Base-by-base conservation (phyloP, 2,113 vertebrate genomes). In the Opisthocomus hoazin region DNA sequence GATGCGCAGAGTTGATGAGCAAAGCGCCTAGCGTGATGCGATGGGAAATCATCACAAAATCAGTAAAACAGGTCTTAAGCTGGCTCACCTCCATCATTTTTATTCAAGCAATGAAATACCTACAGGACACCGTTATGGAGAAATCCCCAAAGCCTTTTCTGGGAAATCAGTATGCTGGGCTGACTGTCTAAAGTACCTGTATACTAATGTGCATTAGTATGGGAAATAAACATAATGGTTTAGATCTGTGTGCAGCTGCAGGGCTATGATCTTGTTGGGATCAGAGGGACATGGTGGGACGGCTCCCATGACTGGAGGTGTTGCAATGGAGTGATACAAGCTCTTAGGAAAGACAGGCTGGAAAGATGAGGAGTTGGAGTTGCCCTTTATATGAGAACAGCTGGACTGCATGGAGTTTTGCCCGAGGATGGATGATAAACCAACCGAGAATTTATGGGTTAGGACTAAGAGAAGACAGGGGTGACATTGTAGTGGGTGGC, bases 21-120 rank as follows among this genome's bases (percentile, higher is more conserved):
- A 78, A 83, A 24, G 15, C 30, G 36, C 29, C 6, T n/a, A 29
- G 23, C n/a, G 4, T 22, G 27, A 26, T 48, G 9, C 54, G n/a
- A 63, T 22, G 22, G 10, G 13, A 57, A 57, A 20, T 14, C 23
- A 74, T n/a, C 27, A 51, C 16, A 87, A 68, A 74, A 58, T 75
- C 20, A 79, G 8, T 5, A 48, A 48, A 60, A 58, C 10, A 17
- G 6, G 12, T 13, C 26, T 79, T 63, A 50, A 39, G 26, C 0
- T 0, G 14, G 6, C 9, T 75, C 3, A 4, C 7, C 4, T 70
- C 12, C 29, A 46, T 10, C 9, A 6, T 54, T 46, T 82, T 10
- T 23, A 26, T 36, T 3, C 41, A 41, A 36, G 29, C 5, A 79
- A 70, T 23, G 15, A 84, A 84, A 50, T 57, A 4, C 12, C 12